Base-by-base conservation (phyloP, 2,113 vertebrate genomes). In the Corydoras maculifer region DNA sequence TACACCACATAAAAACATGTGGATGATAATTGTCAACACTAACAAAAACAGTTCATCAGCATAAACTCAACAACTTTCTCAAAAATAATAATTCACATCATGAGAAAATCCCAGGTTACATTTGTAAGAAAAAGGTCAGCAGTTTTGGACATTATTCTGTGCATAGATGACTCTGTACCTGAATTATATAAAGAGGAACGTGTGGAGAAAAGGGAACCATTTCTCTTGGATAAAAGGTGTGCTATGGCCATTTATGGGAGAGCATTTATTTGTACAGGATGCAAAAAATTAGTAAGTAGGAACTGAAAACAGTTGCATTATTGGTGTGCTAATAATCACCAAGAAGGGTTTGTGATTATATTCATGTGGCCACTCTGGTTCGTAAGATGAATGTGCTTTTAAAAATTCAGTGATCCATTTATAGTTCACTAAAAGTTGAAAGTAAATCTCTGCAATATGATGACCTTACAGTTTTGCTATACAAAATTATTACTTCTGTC, bases 241-340 rank as follows among this genome's bases (percentile, higher is more conserved):
- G 53, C 43, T n/a, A 35, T 60, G 63, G 50, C 18, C 55, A 72
- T 72, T 54, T 53, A 72, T 49, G 43, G 8, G 9, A 3, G 54
- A 35, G 50, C 55, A 58, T 31, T n/a, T 9, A 62, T 29, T 62
- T 32, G 15, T 50, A 63, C 31, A 8, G 9, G 51, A 48, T 13
- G 15, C 61, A 71, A 62, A 58, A 59, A 73, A 73, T 66, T 43
- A 2, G 35, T 14, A 73, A 73, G 55, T 35, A 73, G 54, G 62
- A 65, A 73, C 54, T 59, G 63, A 73, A 53, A 60, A 35, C 49
- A 50, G 48, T 30, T 31, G 14, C 30, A 25, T 32, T 29, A 30
- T 8, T n/a, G 30, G 10, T 9, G 50, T 62, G 60, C 50, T 55
- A 2, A 59, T 32, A 57, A 66, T 53, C 49, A 54, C 55, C 57